phyloP scores from a whole-genome alignment of 2,888 invertebrate species.

The Galeopsomyia nigrocyanea region DNA sequence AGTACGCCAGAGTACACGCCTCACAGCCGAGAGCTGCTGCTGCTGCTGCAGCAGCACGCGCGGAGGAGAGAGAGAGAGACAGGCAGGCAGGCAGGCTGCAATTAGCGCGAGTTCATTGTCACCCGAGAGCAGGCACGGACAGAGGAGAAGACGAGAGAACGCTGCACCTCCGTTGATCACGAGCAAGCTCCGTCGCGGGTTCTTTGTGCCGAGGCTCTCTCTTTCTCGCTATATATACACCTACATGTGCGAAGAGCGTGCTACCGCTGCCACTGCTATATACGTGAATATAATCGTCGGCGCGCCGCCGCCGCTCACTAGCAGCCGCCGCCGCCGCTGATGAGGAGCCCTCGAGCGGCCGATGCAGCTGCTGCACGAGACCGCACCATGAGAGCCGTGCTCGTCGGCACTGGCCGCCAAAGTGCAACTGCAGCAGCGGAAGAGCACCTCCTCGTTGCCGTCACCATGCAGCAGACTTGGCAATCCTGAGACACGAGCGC shows the following conservation, averaged over 20 bases:
- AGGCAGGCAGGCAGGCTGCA: conserved; percentile 18
- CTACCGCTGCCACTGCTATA: not conserved
- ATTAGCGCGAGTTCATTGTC: conserved; percentile 45
- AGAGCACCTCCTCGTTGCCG: not conserved
- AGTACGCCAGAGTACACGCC: not conserved
- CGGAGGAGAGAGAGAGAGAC: not conserved
- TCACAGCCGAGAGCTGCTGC: not conserved
- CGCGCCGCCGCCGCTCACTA: conserved; percentile 1
- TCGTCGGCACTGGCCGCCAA: conserved; percentile 72
- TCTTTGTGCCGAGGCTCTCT: conserved; percentile 5
- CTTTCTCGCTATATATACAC: not conserved
- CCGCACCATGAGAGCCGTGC: conserved; percentile 66
- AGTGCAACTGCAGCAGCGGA: conserved; percentile 50
- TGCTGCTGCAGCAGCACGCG: not conserved
- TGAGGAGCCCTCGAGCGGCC: not conserved
- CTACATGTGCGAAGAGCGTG: no score
- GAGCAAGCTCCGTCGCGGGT: not conserved
- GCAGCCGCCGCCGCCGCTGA: not conserved
- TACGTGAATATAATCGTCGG: not conserved
- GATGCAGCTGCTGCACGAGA: conserved; percentile 47
- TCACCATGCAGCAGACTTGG: no score
- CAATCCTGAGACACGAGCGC: not conserved
- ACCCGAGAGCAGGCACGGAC: conserved; percentile 17
- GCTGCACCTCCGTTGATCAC: conserved; percentile 4
- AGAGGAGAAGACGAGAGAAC: not conserved